Percentiles rank a stretch among this genome's conserved stretches.
Evolutionary conservation across 2,888 invertebrate species (phyloP).

Genomic region (Deroplatys truncata): DNA sequence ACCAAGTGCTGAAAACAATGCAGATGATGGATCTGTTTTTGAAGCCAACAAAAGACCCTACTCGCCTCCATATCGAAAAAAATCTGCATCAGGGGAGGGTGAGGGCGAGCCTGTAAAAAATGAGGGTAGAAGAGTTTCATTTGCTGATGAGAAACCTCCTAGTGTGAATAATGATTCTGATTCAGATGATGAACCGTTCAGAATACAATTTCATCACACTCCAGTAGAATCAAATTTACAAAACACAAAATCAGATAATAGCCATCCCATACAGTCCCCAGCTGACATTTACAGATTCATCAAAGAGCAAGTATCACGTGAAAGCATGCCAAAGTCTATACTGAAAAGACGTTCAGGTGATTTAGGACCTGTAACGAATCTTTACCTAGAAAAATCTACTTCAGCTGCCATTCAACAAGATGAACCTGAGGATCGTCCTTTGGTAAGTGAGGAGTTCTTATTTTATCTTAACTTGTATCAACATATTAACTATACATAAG

Average conservation of each 20-base stretch:
- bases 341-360: constrained; percentile 2
- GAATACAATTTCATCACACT: constrained; percentile 18
- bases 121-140: constrained; percentile 2
- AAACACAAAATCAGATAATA: not conserved
- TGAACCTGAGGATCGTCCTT: not conserved
- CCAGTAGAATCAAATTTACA: not conserved
- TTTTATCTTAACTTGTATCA: too few species aligned
- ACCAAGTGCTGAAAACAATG: not conserved
- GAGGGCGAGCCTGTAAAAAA: not conserved
- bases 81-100: not conserved
- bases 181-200: constrained; percentile 6
- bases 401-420: not conserved
- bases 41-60: not conserved
- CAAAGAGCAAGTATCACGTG: not conserved
- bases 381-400: not conserved
- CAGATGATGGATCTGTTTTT: not conserved
- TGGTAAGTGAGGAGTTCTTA: not conserved
- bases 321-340: constrained; percentile 11
- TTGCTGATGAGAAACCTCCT: constrained; percentile 5
- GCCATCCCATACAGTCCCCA: constrained; percentile 3
- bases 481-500: too few species aligned
- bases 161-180: not conserved
- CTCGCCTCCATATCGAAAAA: not conserved
- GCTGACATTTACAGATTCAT: constrained; percentile 15
- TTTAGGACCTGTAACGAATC: not conserved